Conservation (phyloP, 1,140 invertebrate genomes). For the Drosophila parabipectinata region DNA sequence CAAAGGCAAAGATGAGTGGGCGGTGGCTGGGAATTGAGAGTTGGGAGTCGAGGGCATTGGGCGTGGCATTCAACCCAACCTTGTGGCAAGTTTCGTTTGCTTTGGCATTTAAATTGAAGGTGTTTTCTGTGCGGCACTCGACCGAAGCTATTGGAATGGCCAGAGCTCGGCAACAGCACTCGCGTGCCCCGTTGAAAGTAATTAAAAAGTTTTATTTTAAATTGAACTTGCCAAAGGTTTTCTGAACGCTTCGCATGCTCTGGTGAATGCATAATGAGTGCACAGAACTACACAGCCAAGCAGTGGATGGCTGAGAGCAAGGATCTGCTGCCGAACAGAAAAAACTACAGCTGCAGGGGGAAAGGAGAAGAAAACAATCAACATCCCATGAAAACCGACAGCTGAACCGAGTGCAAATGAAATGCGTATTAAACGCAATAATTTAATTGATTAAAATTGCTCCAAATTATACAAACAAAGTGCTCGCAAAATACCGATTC, state of each 20-base stretch:
- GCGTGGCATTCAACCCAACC: constrained; percentile 21
- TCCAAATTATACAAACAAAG: constrained; percentile 37
- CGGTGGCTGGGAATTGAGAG: not conserved
- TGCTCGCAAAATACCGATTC: constrained; percentile 26
- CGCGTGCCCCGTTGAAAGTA: constrained; percentile 45
- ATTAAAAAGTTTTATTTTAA: constrained; percentile 66
- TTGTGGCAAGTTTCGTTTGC: constrained; percentile 57
- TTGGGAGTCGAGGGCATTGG: not conserved
- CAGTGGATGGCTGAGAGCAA: not conserved
- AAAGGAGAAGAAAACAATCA: constrained; percentile 18
- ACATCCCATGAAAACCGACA: constrained; percentile 11
- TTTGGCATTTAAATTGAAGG: constrained; percentile 64
- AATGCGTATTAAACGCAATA: constrained; percentile 21
- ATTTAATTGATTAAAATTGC: constrained; percentile 44
- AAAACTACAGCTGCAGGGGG: not conserved
- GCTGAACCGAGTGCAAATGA: constrained; percentile 9
- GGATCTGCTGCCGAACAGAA: constrained; percentile 1
- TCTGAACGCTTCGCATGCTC: constrained; percentile 31
- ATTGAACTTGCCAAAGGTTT: constrained; percentile 51
- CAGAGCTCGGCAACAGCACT: constrained; percentile 17
- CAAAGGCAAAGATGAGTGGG: constrained; percentile 37
- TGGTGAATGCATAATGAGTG: constrained; percentile 40
- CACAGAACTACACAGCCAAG: constrained; percentile 5
- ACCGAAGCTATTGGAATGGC: constrained; percentile 18
- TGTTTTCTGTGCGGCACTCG: constrained; percentile 36